A percentile compares a stretch with the other conserved stretches of the same genome.
Conservation (phyloP, 2,797 vertebrate species). For the Amphiprion clarkii region DNA sequence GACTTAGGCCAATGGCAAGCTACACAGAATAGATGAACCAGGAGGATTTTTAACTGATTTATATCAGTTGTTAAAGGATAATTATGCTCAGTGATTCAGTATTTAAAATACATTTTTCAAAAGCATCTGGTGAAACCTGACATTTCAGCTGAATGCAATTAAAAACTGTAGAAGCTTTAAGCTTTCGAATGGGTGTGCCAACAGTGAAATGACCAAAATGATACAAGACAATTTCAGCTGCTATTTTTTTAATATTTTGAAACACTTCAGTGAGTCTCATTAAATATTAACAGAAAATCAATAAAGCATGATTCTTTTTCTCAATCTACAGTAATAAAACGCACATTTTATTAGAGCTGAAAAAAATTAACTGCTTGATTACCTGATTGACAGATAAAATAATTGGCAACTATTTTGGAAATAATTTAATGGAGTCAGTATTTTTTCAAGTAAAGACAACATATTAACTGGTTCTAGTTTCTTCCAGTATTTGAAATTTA, state of each 20-base stretch:
- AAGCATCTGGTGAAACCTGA: neutral
- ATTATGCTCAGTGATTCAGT: neutral
- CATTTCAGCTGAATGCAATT: neutral
- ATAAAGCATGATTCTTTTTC: neutral
- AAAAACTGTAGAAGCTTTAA: neutral
- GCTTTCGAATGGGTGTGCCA: neutral
- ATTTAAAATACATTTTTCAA: neutral
- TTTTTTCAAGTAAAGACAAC: constrained; percentile 6
- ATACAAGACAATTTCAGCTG: neutral
- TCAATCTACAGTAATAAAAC: neutral
- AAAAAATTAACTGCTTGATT: neutral
- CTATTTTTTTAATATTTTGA: neutral
- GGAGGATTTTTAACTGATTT: constrained; percentile 43
- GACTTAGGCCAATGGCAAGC: constrained; percentile 51
- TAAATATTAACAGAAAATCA: constrained; percentile 3
- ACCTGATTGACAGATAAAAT: neutral
- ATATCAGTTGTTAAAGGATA: constrained; percentile 32
- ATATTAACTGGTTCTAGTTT: neutral
- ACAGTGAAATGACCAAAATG: neutral
- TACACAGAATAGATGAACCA: constrained; percentile 28
- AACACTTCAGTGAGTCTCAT: neutral
- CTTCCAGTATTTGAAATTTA: neutral
- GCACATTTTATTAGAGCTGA: neutral
- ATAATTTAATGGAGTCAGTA: neutral
- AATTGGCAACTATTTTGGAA: neutral